phyloP scores from a whole-genome alignment of 2,797 vertebrate genomes.

The Tangara arthus region DNA sequence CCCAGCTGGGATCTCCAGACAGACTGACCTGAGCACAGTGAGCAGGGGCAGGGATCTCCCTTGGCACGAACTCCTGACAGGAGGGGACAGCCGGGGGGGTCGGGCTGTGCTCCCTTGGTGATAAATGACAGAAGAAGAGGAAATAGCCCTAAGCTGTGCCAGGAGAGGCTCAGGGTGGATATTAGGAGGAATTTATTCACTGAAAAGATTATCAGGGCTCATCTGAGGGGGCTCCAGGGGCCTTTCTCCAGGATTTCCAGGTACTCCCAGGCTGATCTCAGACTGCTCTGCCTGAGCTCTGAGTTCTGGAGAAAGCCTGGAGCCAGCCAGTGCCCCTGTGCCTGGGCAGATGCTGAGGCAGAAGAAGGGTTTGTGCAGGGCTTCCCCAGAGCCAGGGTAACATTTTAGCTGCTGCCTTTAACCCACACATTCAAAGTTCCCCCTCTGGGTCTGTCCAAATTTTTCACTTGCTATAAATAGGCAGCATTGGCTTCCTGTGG shows the following conservation, averaged over 20 bases:
- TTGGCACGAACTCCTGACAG: neutral
- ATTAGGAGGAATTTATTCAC: too few relatives aligned
- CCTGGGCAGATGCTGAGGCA: neutral
- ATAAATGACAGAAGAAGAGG: too few relatives aligned
- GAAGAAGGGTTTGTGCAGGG: neutral
- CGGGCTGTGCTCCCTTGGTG: too few relatives aligned
- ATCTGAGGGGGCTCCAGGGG: neutral
- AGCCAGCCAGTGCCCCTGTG: neutral
- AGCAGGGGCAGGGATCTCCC: neutral
- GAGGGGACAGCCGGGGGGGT: too few relatives aligned
- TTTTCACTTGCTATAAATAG: neutral
- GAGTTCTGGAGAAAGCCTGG: neutral
- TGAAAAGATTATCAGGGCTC: accelerated
- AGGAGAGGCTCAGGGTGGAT: too few relatives aligned
- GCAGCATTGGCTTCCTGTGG: neutral
- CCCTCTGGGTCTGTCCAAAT: neutral
- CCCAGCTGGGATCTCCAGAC: neutral
- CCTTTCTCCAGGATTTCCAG: neutral
- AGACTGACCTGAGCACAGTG: neutral
- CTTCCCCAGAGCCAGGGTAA: neutral
- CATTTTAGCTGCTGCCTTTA: neutral
- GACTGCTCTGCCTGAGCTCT: neutral
- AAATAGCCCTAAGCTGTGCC: too few relatives aligned
- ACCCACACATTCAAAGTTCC: neutral
- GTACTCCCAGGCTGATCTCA: neutral